These are phyloP conservation scores for Chloropsis hardwickii DNA, from an alignment of 2,113 vertebrate genomes.

Conservation along the genomic window DNA sequence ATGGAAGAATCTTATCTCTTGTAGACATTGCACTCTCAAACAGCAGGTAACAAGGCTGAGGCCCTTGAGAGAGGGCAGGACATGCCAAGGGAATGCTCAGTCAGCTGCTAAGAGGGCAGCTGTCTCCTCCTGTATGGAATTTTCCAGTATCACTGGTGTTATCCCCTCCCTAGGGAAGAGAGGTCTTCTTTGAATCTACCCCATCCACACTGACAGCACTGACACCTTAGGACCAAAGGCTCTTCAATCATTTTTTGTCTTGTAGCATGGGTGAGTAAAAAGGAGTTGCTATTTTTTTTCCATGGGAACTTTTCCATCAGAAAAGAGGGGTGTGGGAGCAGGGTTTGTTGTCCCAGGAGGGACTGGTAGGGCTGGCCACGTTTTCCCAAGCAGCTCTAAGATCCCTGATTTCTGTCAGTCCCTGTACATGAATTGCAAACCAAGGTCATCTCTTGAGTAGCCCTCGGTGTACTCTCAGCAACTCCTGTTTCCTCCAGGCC, in stretches of 20 bases:
- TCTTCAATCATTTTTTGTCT: background rate
- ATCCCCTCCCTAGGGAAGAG: background rate
- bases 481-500: background rate
- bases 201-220: background rate
- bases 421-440: background rate
- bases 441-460: background rate
- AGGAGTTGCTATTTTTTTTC: background rate
- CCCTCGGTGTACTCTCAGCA: background rate
- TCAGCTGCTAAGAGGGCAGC: background rate
- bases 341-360: background rate
- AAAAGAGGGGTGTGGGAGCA: background rate
- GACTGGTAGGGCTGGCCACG: accelerated
- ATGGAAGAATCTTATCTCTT: background rate
- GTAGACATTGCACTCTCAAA: background rate
- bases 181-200: background rate
- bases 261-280: background rate
- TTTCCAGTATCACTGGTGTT: background rate
- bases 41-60: background rate
- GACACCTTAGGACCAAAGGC: conserved; percentile 4
- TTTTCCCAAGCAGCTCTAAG: background rate
- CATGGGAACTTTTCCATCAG: background rate
- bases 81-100: background rate
- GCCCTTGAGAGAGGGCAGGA: background rate
- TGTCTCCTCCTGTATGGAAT: background rate
- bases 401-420: background rate